Evolutionary conservation across 1,140 invertebrate genomes (phyloP).

Genomic region (Piezodorus guildinii): DNA sequence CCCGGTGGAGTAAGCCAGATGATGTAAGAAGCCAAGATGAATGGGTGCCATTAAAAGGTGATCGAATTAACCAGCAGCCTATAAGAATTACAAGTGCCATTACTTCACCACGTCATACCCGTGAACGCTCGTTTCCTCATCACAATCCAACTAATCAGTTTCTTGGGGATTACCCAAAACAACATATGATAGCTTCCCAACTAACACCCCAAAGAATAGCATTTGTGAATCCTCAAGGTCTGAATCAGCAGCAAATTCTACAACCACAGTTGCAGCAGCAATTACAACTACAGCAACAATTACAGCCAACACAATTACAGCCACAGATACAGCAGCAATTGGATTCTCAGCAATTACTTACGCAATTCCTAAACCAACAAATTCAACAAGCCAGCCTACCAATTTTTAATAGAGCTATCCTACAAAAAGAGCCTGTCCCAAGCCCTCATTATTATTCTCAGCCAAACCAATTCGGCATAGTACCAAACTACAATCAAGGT

Average conservation of each 20-base stretch:
- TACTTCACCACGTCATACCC: slow-evolving; percentile 1
- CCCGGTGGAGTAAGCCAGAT: slow-evolving; percentile 22
- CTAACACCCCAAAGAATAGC: neutral
- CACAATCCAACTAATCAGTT: neutral
- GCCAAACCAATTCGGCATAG: neutral
- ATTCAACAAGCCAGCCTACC: slow-evolving; percentile 2
- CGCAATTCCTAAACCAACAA: slow-evolving; percentile 19
- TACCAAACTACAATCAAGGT: neutral
- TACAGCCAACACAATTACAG: neutral
- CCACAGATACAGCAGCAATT: neutral
- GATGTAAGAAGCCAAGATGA: slow-evolving; percentile 18
- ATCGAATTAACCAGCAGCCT: slow-evolving; percentile 18
- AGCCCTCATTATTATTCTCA: slow-evolving; percentile 14
- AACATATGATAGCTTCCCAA: neutral
- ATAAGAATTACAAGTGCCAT: slow-evolving; percentile 8
- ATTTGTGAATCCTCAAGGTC: neutral
- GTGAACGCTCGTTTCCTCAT: neutral
- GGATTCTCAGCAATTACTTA: slow-evolving; percentile 11
- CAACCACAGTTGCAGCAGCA: neutral
- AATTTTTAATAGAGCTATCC: neutral
- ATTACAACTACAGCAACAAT: neutral
- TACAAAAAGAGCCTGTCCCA: slow-evolving; percentile 3
- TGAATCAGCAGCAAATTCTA: neutral
- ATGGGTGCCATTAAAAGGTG: slow-evolving; percentile 23
- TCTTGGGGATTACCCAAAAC: neutral